A percentile compares a stretch with the other conserved stretches of the same genome.
Evolutionary conservation across 2,888 invertebrate genomes (phyloP).

Genomic region (Yponomeuta malinellus): DNA sequence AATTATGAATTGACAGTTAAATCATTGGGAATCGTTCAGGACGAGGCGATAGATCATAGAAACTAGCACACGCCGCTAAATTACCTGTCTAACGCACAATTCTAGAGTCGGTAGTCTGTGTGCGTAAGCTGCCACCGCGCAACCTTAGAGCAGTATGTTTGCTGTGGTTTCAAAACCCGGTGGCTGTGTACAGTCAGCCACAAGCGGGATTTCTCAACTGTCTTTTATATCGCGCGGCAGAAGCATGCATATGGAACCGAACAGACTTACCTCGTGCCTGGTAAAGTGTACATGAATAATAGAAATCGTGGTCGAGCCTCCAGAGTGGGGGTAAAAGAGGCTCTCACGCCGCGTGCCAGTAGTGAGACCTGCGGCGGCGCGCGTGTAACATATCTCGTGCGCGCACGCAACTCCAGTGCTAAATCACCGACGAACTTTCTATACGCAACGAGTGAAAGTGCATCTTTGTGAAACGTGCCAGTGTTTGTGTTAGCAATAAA

Average conservation of each 20-base stretch:
- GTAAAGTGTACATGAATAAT: no score
- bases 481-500: constrained; percentile 11
- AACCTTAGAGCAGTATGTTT: not conserved
- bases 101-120: not conserved
- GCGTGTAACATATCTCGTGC: not conserved
- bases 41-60: no score
- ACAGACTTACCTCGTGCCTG: no score
- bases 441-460: constrained; percentile 12
- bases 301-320: constrained; percentile 8
- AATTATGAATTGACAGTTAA: no score
- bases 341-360: constrained; percentile 7
- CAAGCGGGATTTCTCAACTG: no score
- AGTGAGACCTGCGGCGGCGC: not conserved
- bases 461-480: constrained; percentile 7
- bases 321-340: constrained; percentile 11
- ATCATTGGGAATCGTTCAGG: no score
- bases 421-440: constrained; percentile 10
- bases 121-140: not conserved
- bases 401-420: not conserved
- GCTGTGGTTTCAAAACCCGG: not conserved
- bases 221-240: no score
- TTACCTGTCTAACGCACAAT: not conserved
- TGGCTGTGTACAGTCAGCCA: not conserved
- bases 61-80: not conserved
- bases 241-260: no score